Evolutionary conservation across 2,888 invertebrate genomes (phyloP).

Genomic region (Ferrisia virgata): DNA sequence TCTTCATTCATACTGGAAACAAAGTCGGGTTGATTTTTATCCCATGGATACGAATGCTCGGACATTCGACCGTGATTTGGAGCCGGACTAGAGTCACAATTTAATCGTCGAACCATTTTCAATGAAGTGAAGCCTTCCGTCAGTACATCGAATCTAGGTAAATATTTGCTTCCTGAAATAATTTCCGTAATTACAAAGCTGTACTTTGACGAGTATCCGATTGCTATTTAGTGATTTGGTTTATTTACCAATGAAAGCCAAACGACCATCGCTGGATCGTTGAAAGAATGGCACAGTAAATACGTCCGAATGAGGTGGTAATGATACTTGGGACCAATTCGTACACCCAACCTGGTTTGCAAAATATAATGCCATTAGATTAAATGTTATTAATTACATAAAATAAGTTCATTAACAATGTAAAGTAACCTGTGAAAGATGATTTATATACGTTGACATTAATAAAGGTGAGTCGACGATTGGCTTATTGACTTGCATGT

Average conservation of each 20-base stretch:
- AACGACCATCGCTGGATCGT: conserved; percentile 69
- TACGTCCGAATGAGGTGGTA: conserved; percentile 70
- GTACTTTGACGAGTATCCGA: no score
- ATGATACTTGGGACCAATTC: conserved; percentile 69
- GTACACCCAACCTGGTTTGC: conserved; percentile 59
- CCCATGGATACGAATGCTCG: conserved; percentile 63
- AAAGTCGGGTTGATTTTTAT: conserved; percentile 51
- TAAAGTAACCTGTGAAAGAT: conserved; percentile 74
- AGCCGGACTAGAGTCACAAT: conserved; percentile 52
- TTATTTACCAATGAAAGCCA: conserved; percentile 69
- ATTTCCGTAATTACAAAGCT: background rate
- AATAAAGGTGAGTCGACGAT: conserved; percentile 90
- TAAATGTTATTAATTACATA: no score
- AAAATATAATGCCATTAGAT: background rate
- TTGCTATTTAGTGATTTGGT: background rate
- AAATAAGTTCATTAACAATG: background rate
- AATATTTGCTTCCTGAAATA: conserved; percentile 61
- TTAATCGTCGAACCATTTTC: conserved; percentile 61
- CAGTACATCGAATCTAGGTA: conserved; percentile 67
- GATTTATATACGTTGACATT: conserved; percentile 91
- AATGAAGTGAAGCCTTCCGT: conserved; percentile 66
- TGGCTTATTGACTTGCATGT: conserved; percentile 87
- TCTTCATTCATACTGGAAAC: conserved; percentile 47
- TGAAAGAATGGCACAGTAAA: conserved; percentile 78
- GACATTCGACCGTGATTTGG: conserved; percentile 60